Base-by-base conservation (phyloP, 2,888 invertebrate genomes). In the Cosmia pyralina region DNA sequence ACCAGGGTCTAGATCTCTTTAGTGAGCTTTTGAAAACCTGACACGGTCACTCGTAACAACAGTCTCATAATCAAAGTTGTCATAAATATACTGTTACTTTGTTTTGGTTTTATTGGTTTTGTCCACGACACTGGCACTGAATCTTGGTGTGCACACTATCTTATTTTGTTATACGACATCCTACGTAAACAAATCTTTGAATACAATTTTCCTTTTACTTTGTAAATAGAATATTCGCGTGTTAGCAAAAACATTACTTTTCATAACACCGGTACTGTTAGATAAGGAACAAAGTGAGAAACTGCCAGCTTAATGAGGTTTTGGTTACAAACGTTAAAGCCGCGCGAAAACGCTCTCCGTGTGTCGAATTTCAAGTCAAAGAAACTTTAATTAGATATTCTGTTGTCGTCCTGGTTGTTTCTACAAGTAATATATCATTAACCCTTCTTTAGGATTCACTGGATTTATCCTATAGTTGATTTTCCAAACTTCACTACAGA, bases 371-470 rank as follows among this genome's bases (percentile, higher is more conserved):
- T 46, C n/a, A 59, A 52, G 19, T 15, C 34, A n/a, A 59, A 71
- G 34, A 59, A 59, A 46, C 7, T 15, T 50, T 44, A 59, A 44
- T 72, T 44, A 34, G 13, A 41, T 58, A 59, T 72, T 60, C 72
- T 22, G 22, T 28, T 22, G 59, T 59, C 22, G 17, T 41, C 13
- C 15, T 6, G 2, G 38, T 57, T 57, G 38, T 57, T 41, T 48
- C 2, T n/a, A 41, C 22, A 41, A 41, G 19, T 50, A 19, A 48
- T 38, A 4, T 48, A 48, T 19, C 3, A 11, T 22, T 10, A 34
- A 46, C 11, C n/a, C 13, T 6, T 53, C 34, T 70, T 69, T 53
- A 11, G 6, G 4, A 44, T 69, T 34, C 0, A 2, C 8, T 19
- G 19, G 13, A 15, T 58, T 66, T 44, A 66, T 41, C 13, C 3